Evolutionary conservation across 2,888 invertebrate genomes (phyloP), one percentile per base, ranked within the genome.

Genomic region (Limnephilus rhombicus): DNA sequence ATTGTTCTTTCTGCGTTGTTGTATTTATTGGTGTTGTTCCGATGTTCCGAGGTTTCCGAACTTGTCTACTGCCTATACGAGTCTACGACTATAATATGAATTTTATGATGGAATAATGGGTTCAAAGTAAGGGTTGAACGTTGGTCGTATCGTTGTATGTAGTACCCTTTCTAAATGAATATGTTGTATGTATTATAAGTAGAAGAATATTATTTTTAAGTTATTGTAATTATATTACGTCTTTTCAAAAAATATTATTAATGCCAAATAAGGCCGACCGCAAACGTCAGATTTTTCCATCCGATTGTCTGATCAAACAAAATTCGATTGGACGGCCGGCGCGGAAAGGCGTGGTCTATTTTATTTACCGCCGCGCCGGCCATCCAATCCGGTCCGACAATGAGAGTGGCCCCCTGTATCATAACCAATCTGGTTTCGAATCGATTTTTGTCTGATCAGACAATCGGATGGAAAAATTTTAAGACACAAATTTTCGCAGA

Each of bases 1-100:
- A 88, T 88, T 37, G 88, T 80, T 88, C 53, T 88, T 88, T 88
- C 68, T 12, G 13, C 15, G 29, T 86, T 49, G 24, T 86, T 86
- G 13, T 45, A 86, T 86, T 86, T 86, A 86, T 86, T 37, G 18
- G 37, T 86, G 49, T 86, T 86, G 86, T 86, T 15, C 41, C 5
- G 45, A 85, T 82, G 12, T 31, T 31, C 12, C 13, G 15, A 29
- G 31, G 31, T 82, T 68, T 68, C 9, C 68, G 68, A 24, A 68
- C 68, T 7, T 24, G 68, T 68, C 68, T 68, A 68, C 68, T 24
- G 68, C 24, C 68, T 68, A 68, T 15, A 45, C 45, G 12, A 45
- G 15, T 45, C 45, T 68, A 68, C 18, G 18, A 53, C 3, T 68
- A 68, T 24, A 68, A 24, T 24, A 68, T 18, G 18, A 68, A 24